These are phyloP conservation scores for Corythoichthys intestinalis DNA, from an alignment of 2,113 vertebrate genomes.

Conservation along the genomic window DNA sequence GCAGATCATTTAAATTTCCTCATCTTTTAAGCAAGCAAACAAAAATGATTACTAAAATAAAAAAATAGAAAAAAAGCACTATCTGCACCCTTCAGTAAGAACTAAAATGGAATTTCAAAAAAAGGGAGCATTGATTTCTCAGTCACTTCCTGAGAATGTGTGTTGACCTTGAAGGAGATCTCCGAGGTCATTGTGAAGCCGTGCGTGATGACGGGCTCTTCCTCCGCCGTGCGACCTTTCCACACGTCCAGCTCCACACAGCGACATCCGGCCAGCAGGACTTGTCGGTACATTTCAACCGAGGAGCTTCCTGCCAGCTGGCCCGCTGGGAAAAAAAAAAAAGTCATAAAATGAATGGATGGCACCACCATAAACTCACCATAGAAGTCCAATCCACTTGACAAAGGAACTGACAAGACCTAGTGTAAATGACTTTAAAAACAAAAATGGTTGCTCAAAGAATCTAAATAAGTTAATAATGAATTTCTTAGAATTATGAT, in stretches of 20 bases:
- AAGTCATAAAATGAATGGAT: not conserved
- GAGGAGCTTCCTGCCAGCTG: conserved; percentile 97
- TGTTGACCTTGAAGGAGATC: conserved; percentile 90
- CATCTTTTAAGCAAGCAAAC: not conserved
- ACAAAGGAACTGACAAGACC: no score
- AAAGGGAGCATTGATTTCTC: no score
- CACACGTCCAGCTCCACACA: conserved; percentile 97
- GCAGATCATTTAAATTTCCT: no score
- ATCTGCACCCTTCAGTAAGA: not conserved
- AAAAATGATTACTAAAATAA: not conserved
- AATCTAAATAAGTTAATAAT: no score
- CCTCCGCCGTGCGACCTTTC: conserved; percentile 94
- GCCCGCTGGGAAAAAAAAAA: conserved; percentile 75
- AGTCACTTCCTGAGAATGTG: no score
- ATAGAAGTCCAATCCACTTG: no score
- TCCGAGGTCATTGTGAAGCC: conserved; percentile 99
- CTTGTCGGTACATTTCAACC: conserved; percentile 97
- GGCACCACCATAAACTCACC: no score
- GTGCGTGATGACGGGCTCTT: conserved; percentile 95
- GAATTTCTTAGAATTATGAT: no score
- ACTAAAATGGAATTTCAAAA: not conserved
- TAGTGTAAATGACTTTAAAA: no score
- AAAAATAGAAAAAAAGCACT: not conserved
- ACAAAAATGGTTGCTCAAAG: no score
- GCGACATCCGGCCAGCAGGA: conserved; percentile 92